Base-by-base conservation (phyloP, 2,888 invertebrate species). In the Bruchidius siliquastri region DNA sequence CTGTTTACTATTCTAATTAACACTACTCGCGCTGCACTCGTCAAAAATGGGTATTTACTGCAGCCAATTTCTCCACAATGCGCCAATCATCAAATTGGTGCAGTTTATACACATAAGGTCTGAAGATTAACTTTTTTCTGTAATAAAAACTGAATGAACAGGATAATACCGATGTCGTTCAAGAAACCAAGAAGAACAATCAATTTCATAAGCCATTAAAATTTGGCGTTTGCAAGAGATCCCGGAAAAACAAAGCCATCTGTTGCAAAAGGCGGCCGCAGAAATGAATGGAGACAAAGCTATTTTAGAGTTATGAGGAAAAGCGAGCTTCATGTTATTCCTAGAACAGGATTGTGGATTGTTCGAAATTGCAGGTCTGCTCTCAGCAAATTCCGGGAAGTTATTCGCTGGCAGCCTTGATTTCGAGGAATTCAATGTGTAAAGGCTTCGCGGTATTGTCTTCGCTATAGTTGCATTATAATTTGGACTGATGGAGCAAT, bases 161-260 rank as follows among this genome's bases (percentile, higher is more conserved):
- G 49, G 49, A 49, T 49, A 49, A 49, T 18, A 49, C 18, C 3
- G 49, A 49, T 49, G 49, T 49, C 13, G 3, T 49, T 8, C 13
- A 18, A 49, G 18, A 13, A 49, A 13, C 49, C 49, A 49, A 18
- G 49, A 13, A 49, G 13, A 49, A 49, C 49, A 49, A 49, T 13
- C 49, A 1, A 49, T 49, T 49, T 49, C 13, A 13, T 1, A 13
- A 13, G 49, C 49, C 49, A 49, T 49, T 49, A 49, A 49, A 49
- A 49, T 49, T 49, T 49, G 49, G 18, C 49, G 49, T 49, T 49
- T 49, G 49, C 13, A 8, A 49, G 49, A 49, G 49, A 49, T 49
- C 49, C 49, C 49, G 49, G 49, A 13, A 77, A 77, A 77, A 77
- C 77, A 77, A 77, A 77, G 76, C 77, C 77, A 77, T 76, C 76